Conservation (phyloP, 2,888 invertebrate genomes). For the Ectropis crepuscularia region DNA sequence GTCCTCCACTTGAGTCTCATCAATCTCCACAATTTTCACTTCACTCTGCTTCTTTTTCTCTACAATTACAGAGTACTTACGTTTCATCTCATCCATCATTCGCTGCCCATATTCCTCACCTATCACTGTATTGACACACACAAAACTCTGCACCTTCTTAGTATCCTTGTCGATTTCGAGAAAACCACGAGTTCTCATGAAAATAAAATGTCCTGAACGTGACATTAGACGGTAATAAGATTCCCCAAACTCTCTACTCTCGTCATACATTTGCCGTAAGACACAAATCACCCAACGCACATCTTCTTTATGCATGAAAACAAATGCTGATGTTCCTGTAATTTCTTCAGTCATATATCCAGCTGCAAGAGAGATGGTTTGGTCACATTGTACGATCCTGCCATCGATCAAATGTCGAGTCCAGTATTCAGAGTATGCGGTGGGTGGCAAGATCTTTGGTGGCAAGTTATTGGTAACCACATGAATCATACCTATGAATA, state of each 20-base stretch:
- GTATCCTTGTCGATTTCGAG: slow-evolving; percentile 91
- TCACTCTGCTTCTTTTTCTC: slow-evolving; percentile 76
- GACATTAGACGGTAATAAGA: slow-evolving; percentile 94
- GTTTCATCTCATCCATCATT: slow-evolving; percentile 92
- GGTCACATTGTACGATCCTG: slow-evolving; percentile 95
- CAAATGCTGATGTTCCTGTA: slow-evolving; percentile 93
- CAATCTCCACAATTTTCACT: slow-evolving; percentile 52
- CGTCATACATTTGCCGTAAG: slow-evolving; percentile 94
- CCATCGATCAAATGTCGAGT: slow-evolving; percentile 96
- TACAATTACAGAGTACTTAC: slow-evolving; percentile 89
- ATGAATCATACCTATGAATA: slow-evolving; percentile 90
- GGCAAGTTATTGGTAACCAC: slow-evolving; percentile 86
- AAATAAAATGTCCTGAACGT: slow-evolving; percentile 93
- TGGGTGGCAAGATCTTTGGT: slow-evolving; percentile 83
- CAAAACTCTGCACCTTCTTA: slow-evolving; percentile 92
- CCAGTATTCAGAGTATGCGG: slow-evolving; percentile 92
- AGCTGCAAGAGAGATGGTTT: slow-evolving; percentile 94
- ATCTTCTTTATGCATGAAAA: slow-evolving; percentile 95
- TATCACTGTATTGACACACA: slow-evolving; percentile 92
- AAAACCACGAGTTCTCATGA: slow-evolving; percentile 92
- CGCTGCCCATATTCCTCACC: slow-evolving; percentile 90
- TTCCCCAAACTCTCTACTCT: slow-evolving; percentile 91
- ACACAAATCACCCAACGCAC: slow-evolving; percentile 95
- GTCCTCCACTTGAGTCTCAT: slow-evolving; percentile 87
- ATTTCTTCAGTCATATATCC: slow-evolving; percentile 96